Evolutionary conservation across 2,113 vertebrate genomes (phyloP).

Genomic region (Saccopteryx bilineata): DNA sequence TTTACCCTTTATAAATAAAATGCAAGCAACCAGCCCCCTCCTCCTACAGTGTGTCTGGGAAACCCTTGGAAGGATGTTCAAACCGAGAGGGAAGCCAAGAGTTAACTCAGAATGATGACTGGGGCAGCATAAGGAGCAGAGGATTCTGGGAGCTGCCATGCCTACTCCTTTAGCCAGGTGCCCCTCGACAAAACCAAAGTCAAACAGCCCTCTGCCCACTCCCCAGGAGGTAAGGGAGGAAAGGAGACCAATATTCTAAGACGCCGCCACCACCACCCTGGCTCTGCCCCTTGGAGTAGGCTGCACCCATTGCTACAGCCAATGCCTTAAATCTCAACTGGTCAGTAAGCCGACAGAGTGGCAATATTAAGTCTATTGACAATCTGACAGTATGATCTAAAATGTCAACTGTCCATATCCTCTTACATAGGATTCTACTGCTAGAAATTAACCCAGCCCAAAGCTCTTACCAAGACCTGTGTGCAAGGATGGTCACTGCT

Average conservation of each 20-base stretch:
- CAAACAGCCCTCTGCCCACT: neutral
- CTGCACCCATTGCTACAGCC: neutral
- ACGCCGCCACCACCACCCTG: neutral
- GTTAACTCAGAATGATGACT: neutral
- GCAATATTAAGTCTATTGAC: neutral
- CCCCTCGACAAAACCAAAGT: neutral
- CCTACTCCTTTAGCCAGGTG: neutral
- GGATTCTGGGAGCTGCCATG: neutral
- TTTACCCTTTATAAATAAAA: neutral
- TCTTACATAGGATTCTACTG: neutral
- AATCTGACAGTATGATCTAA: neutral
- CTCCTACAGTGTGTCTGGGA: neutral
- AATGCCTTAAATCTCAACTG: neutral
- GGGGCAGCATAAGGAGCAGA: neutral
- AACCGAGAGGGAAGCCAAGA: neutral
- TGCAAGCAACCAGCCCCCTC: neutral
- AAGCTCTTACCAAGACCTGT: neutral
- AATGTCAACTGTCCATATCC: neutral
- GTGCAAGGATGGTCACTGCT: neutral
- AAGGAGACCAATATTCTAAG: neutral
- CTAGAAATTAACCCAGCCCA: neutral
- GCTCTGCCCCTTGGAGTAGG: neutral
- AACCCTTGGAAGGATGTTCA: neutral
- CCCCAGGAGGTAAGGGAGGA: neutral
- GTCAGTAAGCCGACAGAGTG: rapidly evolving